Conservation (phyloP, 2,888 invertebrate genomes). For the Cryptophagus acutangulus region DNA sequence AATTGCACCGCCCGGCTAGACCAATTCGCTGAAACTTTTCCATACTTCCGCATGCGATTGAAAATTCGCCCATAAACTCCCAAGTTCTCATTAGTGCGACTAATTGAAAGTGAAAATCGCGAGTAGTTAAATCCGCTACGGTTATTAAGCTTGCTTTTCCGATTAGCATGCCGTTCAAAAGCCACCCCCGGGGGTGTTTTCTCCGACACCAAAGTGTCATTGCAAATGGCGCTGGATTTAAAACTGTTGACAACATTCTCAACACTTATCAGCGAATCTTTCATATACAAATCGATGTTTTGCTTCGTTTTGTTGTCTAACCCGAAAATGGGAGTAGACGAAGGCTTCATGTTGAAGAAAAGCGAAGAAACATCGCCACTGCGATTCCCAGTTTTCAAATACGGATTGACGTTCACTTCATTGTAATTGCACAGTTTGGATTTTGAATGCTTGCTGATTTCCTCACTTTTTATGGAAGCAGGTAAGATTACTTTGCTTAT, state of each 20-base stretch:
- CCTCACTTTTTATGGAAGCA: slow-evolving; percentile 7
- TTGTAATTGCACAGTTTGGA: slow-evolving; percentile 7
- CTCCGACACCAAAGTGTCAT: slow-evolving; percentile 9
- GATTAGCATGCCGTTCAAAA: no score
- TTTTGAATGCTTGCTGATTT: slow-evolving; percentile 2
- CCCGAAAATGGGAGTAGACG: slow-evolving; percentile 35
- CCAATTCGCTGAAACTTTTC: slow-evolving; percentile 31
- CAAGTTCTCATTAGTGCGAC: background rate
- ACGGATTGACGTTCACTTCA: slow-evolving; percentile 29
- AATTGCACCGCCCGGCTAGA: slow-evolving; percentile 30
- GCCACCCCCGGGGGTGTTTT: slow-evolving; percentile 3
- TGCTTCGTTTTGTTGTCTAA: slow-evolving; percentile 12
- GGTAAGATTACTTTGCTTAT: slow-evolving; percentile 5
- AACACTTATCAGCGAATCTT: no score
- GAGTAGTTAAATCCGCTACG: no score
- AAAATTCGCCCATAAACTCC: slow-evolving; percentile 26
- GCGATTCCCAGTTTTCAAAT: slow-evolving; percentile 21
- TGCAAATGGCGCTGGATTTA: background rate
- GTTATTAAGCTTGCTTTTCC: no score
- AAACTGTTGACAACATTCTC: background rate
- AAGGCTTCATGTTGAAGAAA: slow-evolving; percentile 30
- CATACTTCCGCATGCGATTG: slow-evolving; percentile 30
- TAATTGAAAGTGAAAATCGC: no score
- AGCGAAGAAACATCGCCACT: slow-evolving; percentile 30
- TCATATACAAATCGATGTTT: slow-evolving; percentile 10